phyloP scores from a whole-genome alignment of 1,140 invertebrate species.

The Drosophila littoralis region DNA sequence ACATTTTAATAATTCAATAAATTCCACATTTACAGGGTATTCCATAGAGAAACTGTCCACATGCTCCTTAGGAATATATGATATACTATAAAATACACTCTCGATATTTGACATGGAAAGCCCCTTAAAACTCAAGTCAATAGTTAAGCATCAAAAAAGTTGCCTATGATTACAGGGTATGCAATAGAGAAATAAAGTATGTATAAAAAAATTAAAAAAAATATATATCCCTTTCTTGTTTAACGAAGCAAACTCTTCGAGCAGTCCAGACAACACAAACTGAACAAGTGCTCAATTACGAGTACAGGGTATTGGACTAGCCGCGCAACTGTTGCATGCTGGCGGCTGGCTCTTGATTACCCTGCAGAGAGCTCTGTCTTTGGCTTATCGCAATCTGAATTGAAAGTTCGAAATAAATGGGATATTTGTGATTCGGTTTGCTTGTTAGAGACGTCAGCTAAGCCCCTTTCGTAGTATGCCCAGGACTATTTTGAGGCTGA shows the following conservation, averaged over 20 bases:
- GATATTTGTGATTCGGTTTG: constrained; percentile 35
- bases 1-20: too few species aligned
- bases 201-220: not conserved
- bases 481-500: constrained; percentile 5
- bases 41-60: not conserved
- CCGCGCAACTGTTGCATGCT: not conserved
- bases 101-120: too few species aligned
- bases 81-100: too few species aligned
- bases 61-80: not conserved
- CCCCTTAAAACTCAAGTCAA: not conserved
- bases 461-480: constrained; percentile 3
- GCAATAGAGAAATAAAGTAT: too few species aligned
- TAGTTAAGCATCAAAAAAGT: not conserved
- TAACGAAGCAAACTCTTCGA: too few species aligned
- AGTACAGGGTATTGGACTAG: not conserved
- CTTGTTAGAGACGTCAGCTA: constrained; percentile 31
- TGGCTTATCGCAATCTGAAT: constrained; percentile 56
- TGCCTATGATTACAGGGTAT: constrained; percentile 15
- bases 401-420: constrained; percentile 52
- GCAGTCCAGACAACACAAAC: too few species aligned
- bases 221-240: too few species aligned
- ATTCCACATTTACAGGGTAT: constrained; percentile 5
- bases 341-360: constrained; percentile 12
- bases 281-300: too few species aligned
- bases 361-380: constrained; percentile 13